Conservation (phyloP, 1,140 invertebrate species). For the Drosophila sproati region DNA sequence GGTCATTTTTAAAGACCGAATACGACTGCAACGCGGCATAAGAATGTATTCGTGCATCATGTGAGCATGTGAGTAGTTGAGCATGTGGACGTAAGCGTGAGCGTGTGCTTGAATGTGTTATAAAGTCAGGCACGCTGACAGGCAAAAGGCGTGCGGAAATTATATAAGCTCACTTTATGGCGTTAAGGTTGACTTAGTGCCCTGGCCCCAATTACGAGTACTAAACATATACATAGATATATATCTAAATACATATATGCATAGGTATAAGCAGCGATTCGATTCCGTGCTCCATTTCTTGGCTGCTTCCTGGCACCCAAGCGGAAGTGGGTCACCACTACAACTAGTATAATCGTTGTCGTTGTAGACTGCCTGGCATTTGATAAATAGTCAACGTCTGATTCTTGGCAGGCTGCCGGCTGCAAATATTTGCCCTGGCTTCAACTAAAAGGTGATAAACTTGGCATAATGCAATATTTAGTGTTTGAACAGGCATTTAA, state of each 20-base stretch:
- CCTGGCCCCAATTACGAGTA: slow-evolving; percentile 47
- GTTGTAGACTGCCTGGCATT: slow-evolving; percentile 17
- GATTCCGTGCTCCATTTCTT: slow-evolving; percentile 53
- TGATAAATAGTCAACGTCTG: slow-evolving; percentile 49
- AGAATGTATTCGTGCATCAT: not conserved
- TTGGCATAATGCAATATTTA: slow-evolving; percentile 70
- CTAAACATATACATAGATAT: not conserved
- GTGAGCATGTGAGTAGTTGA: not conserved
- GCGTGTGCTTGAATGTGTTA: slow-evolving; percentile 35
- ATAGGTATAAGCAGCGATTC: slow-evolving; percentile 31
- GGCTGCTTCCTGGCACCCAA: slow-evolving; percentile 35
- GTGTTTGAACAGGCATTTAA: slow-evolving; percentile 60
- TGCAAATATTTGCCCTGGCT: slow-evolving; percentile 61
- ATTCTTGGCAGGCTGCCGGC: slow-evolving; percentile 36
- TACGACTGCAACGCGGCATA: slow-evolving; percentile 6
- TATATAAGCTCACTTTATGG: slow-evolving; percentile 68
- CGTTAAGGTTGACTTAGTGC: slow-evolving; percentile 64
- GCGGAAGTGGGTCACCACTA: slow-evolving; percentile 52
- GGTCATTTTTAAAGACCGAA: slow-evolving; percentile 29
- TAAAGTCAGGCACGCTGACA: slow-evolving; percentile 32
- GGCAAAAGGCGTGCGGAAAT: slow-evolving; percentile 62
- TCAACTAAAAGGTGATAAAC: slow-evolving; percentile 70
- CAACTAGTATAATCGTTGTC: slow-evolving; percentile 34
- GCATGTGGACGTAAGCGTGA: not conserved
- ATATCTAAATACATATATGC: not conserved